Evolutionary conservation across 2,797 vertebrate genomes (phyloP), one percentile per base, ranked within the genome.

Genomic region (Falco concolor): DNA sequence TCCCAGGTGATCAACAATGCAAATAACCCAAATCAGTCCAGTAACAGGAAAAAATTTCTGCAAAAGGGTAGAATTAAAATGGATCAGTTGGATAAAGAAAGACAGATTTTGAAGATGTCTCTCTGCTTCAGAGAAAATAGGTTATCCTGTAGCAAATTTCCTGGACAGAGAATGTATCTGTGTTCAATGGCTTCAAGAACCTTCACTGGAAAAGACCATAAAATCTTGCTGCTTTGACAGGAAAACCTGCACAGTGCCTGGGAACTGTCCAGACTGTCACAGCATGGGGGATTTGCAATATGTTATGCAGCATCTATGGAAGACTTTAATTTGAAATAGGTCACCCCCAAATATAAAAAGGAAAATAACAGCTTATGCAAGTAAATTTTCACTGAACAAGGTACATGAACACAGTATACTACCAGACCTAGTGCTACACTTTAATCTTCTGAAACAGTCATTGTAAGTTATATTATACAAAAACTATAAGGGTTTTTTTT

Each of bases 401-500:
- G 7, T 25, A 76, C 9, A 18, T 12, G 20, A 92, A 47, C n/a
- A 61, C 5, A 19, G 25, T 24, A 30, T 4, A 20, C 2, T 59
- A 89, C 27, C 6, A 1, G 8, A 89, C 5, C 6, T 64, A 38
- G 47, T 49, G 6, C 20, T 78, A 9, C 42, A n/a, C 52, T 52
- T 80, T 32, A 60, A 49, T 68, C 81, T 52, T 32, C 67, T 68
- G 57, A 44, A 93, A 59, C 9, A 44, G 28, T 34, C 57, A 40
- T 14, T 72, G 7, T 45, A 56, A 42, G 1, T 75, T 78, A 52
- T 34, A 78, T 81, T 63, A 13, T 28, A n/a, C 19, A 47, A 68
- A 77, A 80, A 13, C 1, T 0, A 4, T 13, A 16, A 4, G 1
- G 0, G 10, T 4, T 4, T 13, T 34, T 42, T 42, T 86, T 18